These are phyloP conservation scores for Eremobia ochroleuca DNA, from an alignment of 2,888 invertebrate species.

Conservation along the genomic window DNA sequence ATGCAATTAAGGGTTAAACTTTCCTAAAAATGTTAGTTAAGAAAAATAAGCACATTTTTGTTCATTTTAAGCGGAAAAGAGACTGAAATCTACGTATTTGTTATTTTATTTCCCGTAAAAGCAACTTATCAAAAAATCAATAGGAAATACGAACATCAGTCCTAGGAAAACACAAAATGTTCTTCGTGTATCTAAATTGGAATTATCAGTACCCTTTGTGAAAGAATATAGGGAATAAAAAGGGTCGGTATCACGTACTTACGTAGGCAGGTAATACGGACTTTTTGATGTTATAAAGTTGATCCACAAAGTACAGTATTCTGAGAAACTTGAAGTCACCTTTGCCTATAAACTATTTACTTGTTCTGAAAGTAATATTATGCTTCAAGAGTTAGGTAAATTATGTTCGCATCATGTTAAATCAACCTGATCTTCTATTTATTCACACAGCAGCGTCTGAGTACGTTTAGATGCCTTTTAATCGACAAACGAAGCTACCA, in stretches of 20 bases:
- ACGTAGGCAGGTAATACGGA: conserved; percentile 26
- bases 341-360: conserved; percentile 25
- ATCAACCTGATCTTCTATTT: background rate
- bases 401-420: conserved; percentile 16
- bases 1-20: too few species aligned
- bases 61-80: background rate
- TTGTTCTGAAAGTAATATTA: conserved; percentile 9
- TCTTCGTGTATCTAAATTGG: conserved; percentile 31
- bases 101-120: conserved; percentile 19
- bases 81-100: background rate
- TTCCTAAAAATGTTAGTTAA: too few species aligned
- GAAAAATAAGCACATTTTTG: background rate
- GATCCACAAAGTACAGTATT: conserved; percentile 41
- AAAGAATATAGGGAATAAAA: conserved; percentile 44
- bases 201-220: conserved; percentile 45
- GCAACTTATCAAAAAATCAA: conserved; percentile 25
- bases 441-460: background rate
- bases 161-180: conserved; percentile 22
- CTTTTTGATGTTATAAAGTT: conserved; percentile 33
- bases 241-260: conserved; percentile 49
- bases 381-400: conserved; percentile 1
- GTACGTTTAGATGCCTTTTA: background rate
- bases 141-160: conserved; percentile 9
- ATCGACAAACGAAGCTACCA: too few species aligned
- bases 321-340: conserved; percentile 30